Conservation (phyloP, 2,113 vertebrate species). For the Podiceps cristatus region DNA sequence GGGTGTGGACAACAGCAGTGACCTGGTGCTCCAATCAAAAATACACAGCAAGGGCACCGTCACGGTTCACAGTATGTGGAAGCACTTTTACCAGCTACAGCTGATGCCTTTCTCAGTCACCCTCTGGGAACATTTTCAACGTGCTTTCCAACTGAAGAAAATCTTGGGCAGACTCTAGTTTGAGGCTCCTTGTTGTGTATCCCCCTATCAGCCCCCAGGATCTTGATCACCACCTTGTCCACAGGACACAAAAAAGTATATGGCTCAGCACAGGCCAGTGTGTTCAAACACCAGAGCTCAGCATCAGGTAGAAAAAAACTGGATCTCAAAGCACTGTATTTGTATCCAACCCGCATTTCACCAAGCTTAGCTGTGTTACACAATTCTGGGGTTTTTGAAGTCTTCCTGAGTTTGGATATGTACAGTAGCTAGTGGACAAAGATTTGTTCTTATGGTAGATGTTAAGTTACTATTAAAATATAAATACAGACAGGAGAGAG, state of each 20-base stretch:
- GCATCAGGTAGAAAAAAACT: background rate
- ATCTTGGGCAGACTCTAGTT: background rate
- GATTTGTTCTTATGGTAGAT: background rate
- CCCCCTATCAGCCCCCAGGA: background rate
- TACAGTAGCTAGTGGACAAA: background rate
- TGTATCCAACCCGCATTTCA: background rate
- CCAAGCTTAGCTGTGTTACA: background rate
- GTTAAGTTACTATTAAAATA: background rate
- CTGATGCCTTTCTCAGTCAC: background rate
- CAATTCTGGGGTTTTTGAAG: background rate
- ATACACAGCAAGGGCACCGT: fast-evolving
- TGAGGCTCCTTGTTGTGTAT: background rate
- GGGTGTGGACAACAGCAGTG: background rate
- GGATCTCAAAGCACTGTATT: background rate
- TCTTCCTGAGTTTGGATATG: background rate
- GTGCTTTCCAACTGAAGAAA: background rate
- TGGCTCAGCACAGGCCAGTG: background rate
- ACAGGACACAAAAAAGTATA: background rate
- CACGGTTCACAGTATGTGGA: fast-evolving
- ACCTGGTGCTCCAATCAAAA: background rate
- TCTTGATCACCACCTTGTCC: background rate
- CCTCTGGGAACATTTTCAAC: background rate
- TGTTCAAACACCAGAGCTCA: background rate
- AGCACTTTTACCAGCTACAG: background rate
- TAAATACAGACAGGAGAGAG: background rate